Percentiles rank a stretch among this genome's conserved stretches.
Conservation (phyloP, 2,113 vertebrate species). For the Physeter macrocephalus region DNA sequence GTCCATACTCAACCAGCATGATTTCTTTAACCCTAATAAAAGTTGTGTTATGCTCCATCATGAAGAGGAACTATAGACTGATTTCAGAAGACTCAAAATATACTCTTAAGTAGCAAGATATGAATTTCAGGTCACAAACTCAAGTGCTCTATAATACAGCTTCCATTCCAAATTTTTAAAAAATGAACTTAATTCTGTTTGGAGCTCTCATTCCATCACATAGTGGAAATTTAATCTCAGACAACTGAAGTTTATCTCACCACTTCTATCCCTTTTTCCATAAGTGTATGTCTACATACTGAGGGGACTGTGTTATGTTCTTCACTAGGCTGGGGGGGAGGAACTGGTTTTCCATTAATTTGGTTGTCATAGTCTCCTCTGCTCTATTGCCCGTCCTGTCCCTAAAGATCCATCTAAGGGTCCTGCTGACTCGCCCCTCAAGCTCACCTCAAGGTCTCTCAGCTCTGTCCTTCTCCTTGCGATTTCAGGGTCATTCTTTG, state of each 20-base stretch:
- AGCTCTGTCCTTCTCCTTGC: neutral
- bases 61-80: neutral
- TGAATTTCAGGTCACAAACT: neutral
- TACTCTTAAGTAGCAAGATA: neutral
- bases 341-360: neutral
- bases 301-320: neutral
- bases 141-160: neutral
- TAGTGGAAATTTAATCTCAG: neutral
- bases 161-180: neutral
- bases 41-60: neutral
- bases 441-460: neutral
- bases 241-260: neutral
- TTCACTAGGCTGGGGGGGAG: neutral
- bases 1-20: neutral
- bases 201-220: neutral
- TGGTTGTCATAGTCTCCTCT: neutral
- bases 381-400: neutral
- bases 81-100: neutral
- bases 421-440: neutral
- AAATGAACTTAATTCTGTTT: neutral
- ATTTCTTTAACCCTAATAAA: neutral
- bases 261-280: neutral
- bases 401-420: neutral
- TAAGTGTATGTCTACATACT: neutral
- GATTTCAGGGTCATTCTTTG: neutral